Percentiles rank a stretch among this genome's conserved stretches.
These are phyloP conservation scores for Neria commutata DNA, from an alignment of 2,888 invertebrate genomes.

Conservation along the genomic window DNA sequence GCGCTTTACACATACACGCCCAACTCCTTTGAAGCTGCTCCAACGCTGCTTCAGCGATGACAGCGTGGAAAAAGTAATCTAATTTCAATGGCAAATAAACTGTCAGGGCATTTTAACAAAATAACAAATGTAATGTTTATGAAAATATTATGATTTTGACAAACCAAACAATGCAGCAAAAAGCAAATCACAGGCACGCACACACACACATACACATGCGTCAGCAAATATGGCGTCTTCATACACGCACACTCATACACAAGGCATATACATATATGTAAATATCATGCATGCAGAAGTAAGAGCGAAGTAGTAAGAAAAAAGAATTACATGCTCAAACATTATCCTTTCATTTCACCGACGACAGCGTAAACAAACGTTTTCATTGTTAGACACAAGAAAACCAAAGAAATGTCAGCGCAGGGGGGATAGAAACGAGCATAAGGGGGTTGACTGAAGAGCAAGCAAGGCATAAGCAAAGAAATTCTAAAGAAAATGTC, in stretches of 20 bases:
- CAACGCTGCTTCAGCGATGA: no score
- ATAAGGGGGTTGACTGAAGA: no score
- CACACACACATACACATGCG: not conserved
- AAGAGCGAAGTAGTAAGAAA: no score
- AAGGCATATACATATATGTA: no score
- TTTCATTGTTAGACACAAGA: not conserved
- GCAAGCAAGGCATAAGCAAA: not conserved
- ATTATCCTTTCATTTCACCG: constrained; percentile 27
- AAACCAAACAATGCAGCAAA: constrained; percentile 24
- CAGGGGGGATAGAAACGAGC: no score
- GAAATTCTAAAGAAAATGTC: not conserved
- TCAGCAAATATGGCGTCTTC: not conserved
- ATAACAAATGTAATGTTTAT: constrained; percentile 30
- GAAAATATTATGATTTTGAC: constrained; percentile 33
- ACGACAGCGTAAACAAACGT: constrained; percentile 8
- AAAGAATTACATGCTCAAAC: no score
- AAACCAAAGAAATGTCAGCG: constrained; percentile 7
- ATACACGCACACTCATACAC: no score
- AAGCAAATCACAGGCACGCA: not conserved
- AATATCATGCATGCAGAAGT: no score
- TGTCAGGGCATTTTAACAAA: constrained; percentile 24
- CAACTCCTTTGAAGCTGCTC: no score
- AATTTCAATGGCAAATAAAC: constrained; percentile 27
- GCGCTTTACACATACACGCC: no score
- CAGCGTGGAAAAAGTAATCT: no score